Evolutionary conservation across 53 echinoderm and acorn worm species (phyloP).

Genomic region (Actinopyga echinites): DNA sequence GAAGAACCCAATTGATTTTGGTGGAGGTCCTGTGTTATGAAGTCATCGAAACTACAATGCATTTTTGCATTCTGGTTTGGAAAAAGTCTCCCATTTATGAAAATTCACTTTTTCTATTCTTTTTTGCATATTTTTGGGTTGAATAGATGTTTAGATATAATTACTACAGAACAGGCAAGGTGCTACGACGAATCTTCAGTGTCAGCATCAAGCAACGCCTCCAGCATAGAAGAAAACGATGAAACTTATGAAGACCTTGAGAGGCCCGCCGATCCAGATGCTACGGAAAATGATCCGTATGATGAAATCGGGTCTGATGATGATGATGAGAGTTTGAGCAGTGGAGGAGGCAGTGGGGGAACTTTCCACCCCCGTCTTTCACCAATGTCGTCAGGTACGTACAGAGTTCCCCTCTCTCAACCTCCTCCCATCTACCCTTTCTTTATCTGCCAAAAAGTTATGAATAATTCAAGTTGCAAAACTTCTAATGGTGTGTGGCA

Average conservation of each 20-base stretch:
- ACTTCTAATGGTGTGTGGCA: no score
- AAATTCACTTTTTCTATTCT: background rate
- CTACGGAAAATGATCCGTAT: slow-evolving; percentile 13
- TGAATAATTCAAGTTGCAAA: no score
- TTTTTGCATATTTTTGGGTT: background rate
- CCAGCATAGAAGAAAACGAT: background rate
- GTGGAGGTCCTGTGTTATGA: no score
- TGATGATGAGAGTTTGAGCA: slow-evolving; percentile 20
- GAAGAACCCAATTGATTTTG: no score
- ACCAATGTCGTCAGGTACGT: background rate
- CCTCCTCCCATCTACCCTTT: no score
- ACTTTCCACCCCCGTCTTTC: background rate
- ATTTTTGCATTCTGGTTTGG: background rate
- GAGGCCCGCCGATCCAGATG: background rate
- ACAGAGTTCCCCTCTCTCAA: no score
- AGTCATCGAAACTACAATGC: no score
- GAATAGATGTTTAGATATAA: slow-evolving; percentile 22
- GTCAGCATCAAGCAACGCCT: background rate
- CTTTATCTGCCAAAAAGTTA: no score
- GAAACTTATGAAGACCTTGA: slow-evolving; percentile 30
- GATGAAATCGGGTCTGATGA: slow-evolving; percentile 13
- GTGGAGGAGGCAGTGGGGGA: slow-evolving; percentile 7
- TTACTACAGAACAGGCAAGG: slow-evolving; percentile 18
- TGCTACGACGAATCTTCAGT: background rate
- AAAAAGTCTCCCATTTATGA: background rate